Percentiles rank a stretch among this genome's conserved stretches.
Evolutionary conservation across 2,797 vertebrate genomes (phyloP).

Genomic region (Manis crassicaudata): DNA sequence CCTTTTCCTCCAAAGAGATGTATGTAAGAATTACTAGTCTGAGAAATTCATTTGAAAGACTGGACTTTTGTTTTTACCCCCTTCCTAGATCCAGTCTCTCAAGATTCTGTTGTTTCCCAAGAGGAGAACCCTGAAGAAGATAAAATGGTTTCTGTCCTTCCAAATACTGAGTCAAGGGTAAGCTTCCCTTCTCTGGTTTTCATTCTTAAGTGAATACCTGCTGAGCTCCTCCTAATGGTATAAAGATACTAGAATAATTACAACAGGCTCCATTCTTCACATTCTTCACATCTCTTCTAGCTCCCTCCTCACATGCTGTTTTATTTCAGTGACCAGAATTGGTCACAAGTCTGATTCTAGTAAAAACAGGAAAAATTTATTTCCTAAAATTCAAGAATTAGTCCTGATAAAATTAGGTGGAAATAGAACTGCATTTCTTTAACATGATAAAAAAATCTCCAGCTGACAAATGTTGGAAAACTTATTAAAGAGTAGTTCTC

Average conservation of each 20-base stretch:
- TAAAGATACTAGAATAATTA: not conserved
- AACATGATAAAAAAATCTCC: not conserved
- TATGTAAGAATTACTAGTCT: not conserved
- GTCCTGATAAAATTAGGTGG: not conserved
- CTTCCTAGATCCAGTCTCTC: constrained; percentile 43
- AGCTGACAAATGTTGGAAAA: not conserved
- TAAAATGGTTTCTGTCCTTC: not conserved
- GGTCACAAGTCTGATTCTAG: not conserved
- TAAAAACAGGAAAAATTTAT: not conserved
- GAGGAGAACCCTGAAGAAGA: constrained; percentile 61
- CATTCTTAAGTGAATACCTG: constrained; percentile 8
- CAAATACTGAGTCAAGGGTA: constrained; percentile 45
- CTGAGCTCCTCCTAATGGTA: not conserved
- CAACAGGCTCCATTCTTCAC: not conserved
- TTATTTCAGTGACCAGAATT: not conserved
- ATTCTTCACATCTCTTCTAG: not conserved
- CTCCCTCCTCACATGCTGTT: not conserved
- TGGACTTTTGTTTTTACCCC: not conserved
- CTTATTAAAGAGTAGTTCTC: not conserved
- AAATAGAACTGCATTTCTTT: not conserved
- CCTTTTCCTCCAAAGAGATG: not conserved
- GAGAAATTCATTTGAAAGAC: constrained; percentile 19
- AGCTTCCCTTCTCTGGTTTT: constrained; percentile 45
- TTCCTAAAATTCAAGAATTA: constrained; percentile 10
- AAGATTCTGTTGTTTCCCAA: constrained; percentile 56